These are phyloP conservation scores for Hydrotaea cyrtoneurina DNA, from an alignment of 2,888 invertebrate genomes.

Conservation along the genomic window DNA sequence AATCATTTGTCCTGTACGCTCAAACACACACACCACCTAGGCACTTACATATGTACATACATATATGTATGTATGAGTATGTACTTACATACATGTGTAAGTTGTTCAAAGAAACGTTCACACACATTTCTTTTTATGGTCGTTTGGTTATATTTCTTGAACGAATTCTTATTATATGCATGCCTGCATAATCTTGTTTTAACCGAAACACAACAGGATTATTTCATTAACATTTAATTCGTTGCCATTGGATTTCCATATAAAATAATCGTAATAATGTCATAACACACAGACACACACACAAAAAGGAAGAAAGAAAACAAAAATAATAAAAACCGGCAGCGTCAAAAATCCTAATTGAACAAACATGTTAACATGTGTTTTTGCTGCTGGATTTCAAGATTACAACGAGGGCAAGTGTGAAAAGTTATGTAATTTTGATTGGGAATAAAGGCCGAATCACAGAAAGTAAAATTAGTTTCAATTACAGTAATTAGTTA, in stretches of 20 bases:
- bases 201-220: slow-evolving; percentile 27
- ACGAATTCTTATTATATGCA: slow-evolving; percentile 17
- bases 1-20: not conserved
- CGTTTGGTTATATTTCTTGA: not conserved
- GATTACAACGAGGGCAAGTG: no score
- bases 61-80: no score
- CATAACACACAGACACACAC: not conserved
- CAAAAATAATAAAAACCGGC: not conserved
- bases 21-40: not conserved
- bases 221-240: slow-evolving; percentile 30
- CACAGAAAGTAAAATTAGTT: no score
- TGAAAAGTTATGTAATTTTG: no score
- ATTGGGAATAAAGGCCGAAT: no score
- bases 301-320: not conserved
- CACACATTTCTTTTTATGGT: slow-evolving; percentile 23
- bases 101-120: no score
- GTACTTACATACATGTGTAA: no score
- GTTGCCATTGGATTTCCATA: slow-evolving; percentile 19
- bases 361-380: slow-evolving; percentile 2
- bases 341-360: not conserved
- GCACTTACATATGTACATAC: not conserved
- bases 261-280: slow-evolving; percentile 19
- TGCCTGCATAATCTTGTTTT: slow-evolving; percentile 57
- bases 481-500: no score
- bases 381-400: not conserved